phyloP scores from a whole-genome alignment of 2,113 vertebrate genomes.

The Sceloporus undulatus region DNA sequence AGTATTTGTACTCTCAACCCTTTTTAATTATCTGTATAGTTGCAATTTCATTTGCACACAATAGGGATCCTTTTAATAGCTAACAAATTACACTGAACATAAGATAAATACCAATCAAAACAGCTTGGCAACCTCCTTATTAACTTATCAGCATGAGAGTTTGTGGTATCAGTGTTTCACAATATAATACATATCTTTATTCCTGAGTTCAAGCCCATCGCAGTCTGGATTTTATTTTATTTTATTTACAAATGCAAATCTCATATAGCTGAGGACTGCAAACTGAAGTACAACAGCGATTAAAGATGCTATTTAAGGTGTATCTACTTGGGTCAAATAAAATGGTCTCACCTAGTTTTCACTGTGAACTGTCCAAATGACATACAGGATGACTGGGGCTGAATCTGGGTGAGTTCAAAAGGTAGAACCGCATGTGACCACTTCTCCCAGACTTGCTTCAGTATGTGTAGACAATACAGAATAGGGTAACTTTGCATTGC shows the following conservation, averaged over 20 bases:
- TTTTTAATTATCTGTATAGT: conserved; percentile 22
- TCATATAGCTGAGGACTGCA: not conserved
- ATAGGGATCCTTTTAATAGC: conserved; percentile 11
- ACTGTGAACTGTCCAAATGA: too few relatives aligned
- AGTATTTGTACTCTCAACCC: conserved; percentile 11
- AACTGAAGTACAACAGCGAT: not conserved
- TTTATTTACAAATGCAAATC: too few relatives aligned
- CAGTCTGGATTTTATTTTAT: not conserved
- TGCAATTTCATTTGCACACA: conserved; percentile 22
- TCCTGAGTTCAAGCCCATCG: not conserved
- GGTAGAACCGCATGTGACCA: too few relatives aligned
- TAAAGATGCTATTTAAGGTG: not conserved
- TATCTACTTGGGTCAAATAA: too few relatives aligned
- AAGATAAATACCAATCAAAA: conserved; percentile 39
- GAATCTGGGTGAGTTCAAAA: too few relatives aligned
- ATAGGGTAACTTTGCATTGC: too few relatives aligned
- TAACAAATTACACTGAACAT: conserved; percentile 5
- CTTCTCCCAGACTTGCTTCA: too few relatives aligned
- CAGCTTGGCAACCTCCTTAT: conserved; percentile 27
- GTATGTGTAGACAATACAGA: too few relatives aligned
- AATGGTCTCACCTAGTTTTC: too few relatives aligned
- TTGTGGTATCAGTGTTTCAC: not conserved
- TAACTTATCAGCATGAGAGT: conserved; percentile 35
- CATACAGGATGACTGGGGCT: too few relatives aligned
- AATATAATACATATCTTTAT: not conserved